Base-by-base conservation (phyloP, 2,888 invertebrate genomes). In the Synanthedon vespiformis region DNA sequence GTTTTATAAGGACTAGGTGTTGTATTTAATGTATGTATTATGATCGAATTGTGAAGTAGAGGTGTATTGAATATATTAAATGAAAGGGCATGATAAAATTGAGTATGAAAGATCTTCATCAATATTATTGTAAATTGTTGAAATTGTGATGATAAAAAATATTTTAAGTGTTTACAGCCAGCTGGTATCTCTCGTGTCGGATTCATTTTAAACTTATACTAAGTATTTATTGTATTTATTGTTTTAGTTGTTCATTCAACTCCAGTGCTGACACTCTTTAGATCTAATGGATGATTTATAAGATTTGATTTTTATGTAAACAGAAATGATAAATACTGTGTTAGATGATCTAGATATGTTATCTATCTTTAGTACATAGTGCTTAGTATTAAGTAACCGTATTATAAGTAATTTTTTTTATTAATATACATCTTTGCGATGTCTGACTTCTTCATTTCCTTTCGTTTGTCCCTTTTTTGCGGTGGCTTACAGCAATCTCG, bases 141-240 rank as follows among this genome's bases (percentile, higher is more conserved):
- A 67, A 66, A 65, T 62, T 59, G 60, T 64, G 56, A 64, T 68
- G 62, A 68, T 68, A 61, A 65, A 52, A 69, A 44, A 44, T 64
- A 59, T 65, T 62, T 64, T 65, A 65, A 68, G 69, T 57, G 61
- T 56, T 61, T 8, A 8, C 44, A 13, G 44, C 44, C 5, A 34
- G 22, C 22, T 22, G 41, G 44, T 44, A 8, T 44, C n/a, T 14
- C 6, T 44, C 44, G 44, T 67, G 76, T 78, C 78, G 73, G 77
- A 71, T 74, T 69, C 58, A 67, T 70, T 75, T 72, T 68, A 69
- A 71, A 71, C 65, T 73, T 73, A 72, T 71, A 64, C 72, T 73
- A 74, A 77, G 75, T 84, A 83, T 85, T 84, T 84, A 85, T 83
- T 81, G 80, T 84, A 85, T 81, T 83, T 85, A 83, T 82, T 77